These are phyloP conservation scores for Oncorhynchus mykiss DNA, from an alignment of 2,113 vertebrate species.

Conservation along the genomic window DNA sequence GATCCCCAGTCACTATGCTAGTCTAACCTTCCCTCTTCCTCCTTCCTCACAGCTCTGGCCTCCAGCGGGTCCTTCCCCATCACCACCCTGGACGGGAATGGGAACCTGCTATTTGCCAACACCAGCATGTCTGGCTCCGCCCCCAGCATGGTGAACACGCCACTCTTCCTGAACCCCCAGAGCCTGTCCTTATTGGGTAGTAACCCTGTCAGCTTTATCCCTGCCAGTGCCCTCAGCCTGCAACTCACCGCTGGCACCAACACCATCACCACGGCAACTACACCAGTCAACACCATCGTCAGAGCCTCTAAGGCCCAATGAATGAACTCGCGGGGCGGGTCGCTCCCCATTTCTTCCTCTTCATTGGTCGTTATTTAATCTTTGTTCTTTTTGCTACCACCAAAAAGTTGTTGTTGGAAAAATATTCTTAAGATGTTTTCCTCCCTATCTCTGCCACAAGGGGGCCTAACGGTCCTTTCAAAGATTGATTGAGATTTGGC, in stretches of 20 bases:
- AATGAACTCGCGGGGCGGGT: conserved; percentile 43
- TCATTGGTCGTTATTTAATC: conserved; percentile 40
- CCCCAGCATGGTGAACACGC: conserved; percentile 88
- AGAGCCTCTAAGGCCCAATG: conserved; percentile 90
- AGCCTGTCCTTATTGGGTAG: conserved; percentile 91
- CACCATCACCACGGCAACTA: conserved; percentile 80
- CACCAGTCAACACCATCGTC: conserved; percentile 74
- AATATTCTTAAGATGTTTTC: background rate
- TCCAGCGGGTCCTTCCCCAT: conserved; percentile 88
- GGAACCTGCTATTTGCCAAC: conserved; percentile 86
- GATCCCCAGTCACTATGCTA: background rate
- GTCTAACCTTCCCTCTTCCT: background rate
- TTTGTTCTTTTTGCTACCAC: conserved; percentile 51
- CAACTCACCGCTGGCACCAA: conserved; percentile 78
- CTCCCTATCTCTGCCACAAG: background rate
- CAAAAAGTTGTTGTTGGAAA: conserved; percentile 45
- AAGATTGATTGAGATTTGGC: conserved; percentile 3
- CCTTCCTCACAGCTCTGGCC: conserved; percentile 77
- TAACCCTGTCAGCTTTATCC: conserved; percentile 89
- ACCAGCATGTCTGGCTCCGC: conserved; percentile 78
- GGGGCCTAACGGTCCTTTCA: conserved; percentile 9
- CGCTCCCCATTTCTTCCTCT: background rate
- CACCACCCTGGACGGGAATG: conserved; percentile 86
- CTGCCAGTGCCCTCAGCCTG: conserved; percentile 80
- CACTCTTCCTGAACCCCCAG: conserved; percentile 89